These are phyloP conservation scores for Tringa solitaria DNA, from an alignment of 2,113 vertebrate species.

Conservation along the genomic window DNA sequence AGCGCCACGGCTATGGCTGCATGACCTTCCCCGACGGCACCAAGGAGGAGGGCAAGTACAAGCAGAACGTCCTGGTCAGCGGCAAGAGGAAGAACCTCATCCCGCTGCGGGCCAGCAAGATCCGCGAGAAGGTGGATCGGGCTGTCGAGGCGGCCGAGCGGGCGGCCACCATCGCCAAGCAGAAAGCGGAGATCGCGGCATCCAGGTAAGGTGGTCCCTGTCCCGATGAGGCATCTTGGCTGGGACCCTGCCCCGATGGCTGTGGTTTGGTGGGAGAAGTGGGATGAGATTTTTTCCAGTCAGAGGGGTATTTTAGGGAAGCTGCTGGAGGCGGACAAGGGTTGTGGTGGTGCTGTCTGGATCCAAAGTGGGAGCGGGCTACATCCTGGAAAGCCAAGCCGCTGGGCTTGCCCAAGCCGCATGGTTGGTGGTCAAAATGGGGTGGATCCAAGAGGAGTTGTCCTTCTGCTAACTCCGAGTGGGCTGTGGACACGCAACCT, in stretches of 20 bases:
- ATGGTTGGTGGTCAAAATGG: accelerated
- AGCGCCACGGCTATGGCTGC: slow-evolving; percentile 95
- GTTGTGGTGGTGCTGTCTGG: accelerated
- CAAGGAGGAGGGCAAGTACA: slow-evolving; percentile 98
- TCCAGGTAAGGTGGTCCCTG: slow-evolving; percentile 79
- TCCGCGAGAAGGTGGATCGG: slow-evolving; percentile 96
- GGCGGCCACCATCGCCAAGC: slow-evolving; percentile 92
- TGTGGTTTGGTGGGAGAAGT: background rate
- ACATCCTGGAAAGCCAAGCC: background rate
- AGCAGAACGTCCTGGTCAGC: slow-evolving; percentile 93
- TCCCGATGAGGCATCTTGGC: accelerated
- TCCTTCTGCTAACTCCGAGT: background rate
- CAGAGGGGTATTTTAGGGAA: background rate
- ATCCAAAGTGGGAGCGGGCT: accelerated
- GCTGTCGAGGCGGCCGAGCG: slow-evolving; percentile 90
- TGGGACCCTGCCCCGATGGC: accelerated
- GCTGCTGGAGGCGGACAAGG: background rate
- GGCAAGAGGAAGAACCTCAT: slow-evolving; percentile 98
- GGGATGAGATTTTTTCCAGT: background rate
- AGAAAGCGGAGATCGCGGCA: slow-evolving; percentile 95
- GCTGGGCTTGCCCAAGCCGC: accelerated
- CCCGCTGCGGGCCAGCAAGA: slow-evolving; percentile 94
- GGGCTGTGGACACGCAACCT: background rate
- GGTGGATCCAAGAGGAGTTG: background rate
- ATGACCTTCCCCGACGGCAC: slow-evolving; percentile 95